Percentiles rank a stretch among this genome's conserved stretches.
phyloP scores from a whole-genome alignment of 2,113 vertebrate species.

The Xerus inauris region DNA sequence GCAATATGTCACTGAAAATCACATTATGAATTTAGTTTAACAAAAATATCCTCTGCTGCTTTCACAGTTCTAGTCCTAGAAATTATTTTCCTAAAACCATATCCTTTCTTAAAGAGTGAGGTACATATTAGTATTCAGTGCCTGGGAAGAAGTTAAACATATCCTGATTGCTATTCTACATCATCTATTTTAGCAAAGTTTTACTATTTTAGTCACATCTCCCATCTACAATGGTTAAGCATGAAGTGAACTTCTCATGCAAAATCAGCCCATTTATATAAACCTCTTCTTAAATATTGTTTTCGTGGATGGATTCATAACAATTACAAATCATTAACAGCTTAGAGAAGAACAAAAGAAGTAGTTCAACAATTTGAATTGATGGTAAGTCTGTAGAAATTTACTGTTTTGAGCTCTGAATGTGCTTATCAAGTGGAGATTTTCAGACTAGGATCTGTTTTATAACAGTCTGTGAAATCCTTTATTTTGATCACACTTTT shows the following conservation, averaged over 20 bases:
- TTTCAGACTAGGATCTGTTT: conserved; percentile 51
- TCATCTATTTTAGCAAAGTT: conserved; percentile 50
- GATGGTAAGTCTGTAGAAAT: conserved; percentile 30
- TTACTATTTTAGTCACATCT: conserved; percentile 68
- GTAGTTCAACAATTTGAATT: conserved; percentile 58
- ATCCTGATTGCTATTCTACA: conserved; percentile 63
- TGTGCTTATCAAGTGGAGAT: neutral
- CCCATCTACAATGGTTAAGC: conserved; percentile 62
- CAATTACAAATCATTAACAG: conserved; percentile 75
- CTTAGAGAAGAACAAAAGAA: conserved; percentile 61
- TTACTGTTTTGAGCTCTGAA: conserved; percentile 57
- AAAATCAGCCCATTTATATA: conserved; percentile 72
- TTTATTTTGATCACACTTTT: conserved; percentile 27
- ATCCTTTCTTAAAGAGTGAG: neutral
- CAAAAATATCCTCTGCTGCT: conserved; percentile 57
- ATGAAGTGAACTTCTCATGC: conserved; percentile 62
- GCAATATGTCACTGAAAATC: conserved; percentile 15
- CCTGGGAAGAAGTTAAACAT: conserved; percentile 59
- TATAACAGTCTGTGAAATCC: neutral
- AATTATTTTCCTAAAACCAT: conserved; percentile 51
- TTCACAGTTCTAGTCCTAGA: conserved; percentile 58
- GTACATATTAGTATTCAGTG: conserved; percentile 42
- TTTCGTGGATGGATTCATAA: conserved; percentile 66
- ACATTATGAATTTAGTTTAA: conserved; percentile 37
- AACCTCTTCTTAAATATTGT: conserved; percentile 72